Base-by-base conservation (phyloP, 2,888 invertebrate genomes). In the Hipparchia sbordonii region DNA sequence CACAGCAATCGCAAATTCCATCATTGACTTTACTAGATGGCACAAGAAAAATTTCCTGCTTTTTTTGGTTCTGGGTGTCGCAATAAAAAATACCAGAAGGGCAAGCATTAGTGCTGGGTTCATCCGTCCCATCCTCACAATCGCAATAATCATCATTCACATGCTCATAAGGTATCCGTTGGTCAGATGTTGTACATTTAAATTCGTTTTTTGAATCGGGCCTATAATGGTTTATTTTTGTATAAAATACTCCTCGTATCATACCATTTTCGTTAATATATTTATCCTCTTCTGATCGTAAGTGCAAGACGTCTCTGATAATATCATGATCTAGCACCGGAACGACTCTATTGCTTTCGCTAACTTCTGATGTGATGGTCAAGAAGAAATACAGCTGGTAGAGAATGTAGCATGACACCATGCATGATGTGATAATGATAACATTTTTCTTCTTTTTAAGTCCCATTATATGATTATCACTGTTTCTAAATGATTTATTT, bases 1-100 rank as follows among this genome's bases (percentile, higher is more conserved):
- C 98, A 88, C 98, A 98, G 83, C 98, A 98, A 88, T 98, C 98
- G 93, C 99, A 99, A 78, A 98, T 96, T 7, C 98, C 97, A 95
- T 99, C 99, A 89, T 98, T 98, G 0, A 99, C 97, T 84, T 97
- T 95, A 77, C 96, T 96, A 1, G 98, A 97, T 9, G 96, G 95
- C 79, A 95, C 87, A 77, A 78, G 79, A 60, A 88, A 86, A 70
- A 79, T 90, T 85, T 92, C 80, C 2, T 83, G 77, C 73, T 86
- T 89, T 51, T 82, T 85, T 33, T 81, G 82, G 70, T 80, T 81
- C 95, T 97, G 89, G 83, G 91, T 87, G 74, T 94, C 92, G 90
- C 99, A 99, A 85, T 96, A 97, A 90, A 98, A 99, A 59, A 95
- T 92, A 3, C 98, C 98, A 85, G 96, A 96, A 0, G 95, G 90